Percentiles rank a stretch among this genome's conserved stretches.
These are phyloP conservation scores for Anoura caudifer DNA, from an alignment of 2,113 vertebrate genomes.

Conservation along the genomic window DNA sequence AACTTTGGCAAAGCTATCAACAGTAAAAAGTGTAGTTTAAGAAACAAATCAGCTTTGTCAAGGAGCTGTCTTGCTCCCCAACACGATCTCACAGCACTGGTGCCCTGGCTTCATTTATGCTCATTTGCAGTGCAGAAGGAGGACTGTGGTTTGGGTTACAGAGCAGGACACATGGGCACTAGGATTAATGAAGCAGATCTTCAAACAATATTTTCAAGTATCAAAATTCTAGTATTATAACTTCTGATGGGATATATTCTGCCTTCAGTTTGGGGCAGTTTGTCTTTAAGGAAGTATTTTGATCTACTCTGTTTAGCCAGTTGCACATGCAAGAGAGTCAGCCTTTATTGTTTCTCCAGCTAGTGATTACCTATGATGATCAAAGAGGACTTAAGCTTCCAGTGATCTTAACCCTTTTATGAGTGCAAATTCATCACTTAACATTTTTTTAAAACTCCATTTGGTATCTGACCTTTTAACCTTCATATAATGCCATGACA, in stretches of 20 bases:
- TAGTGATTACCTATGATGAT: conserved; percentile 49
- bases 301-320: neutral
- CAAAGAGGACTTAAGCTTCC: conserved; percentile 72
- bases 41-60: conserved; percentile 17
- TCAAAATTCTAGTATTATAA: neutral
- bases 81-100: neutral
- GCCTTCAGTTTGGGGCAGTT: accelerated
- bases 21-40: conserved; percentile 1
- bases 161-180: neutral
- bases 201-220: conserved; percentile 26
- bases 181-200: neutral
- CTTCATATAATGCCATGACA: conserved; percentile 83
- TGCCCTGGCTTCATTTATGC: no score
- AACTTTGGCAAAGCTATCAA: conserved; percentile 26
- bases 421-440: conserved; percentile 78
- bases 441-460: conserved; percentile 79
- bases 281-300: neutral
- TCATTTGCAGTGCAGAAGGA: neutral
- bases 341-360: conserved; percentile 50
- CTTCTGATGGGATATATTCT: neutral
- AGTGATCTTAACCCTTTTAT: conserved; percentile 78
- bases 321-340: neutral
- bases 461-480: conserved; percentile 80
- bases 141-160: neutral
- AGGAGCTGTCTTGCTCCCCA: neutral